Conservation (phyloP, 2,113 vertebrate genomes). For the Petaurus breviceps region DNA sequence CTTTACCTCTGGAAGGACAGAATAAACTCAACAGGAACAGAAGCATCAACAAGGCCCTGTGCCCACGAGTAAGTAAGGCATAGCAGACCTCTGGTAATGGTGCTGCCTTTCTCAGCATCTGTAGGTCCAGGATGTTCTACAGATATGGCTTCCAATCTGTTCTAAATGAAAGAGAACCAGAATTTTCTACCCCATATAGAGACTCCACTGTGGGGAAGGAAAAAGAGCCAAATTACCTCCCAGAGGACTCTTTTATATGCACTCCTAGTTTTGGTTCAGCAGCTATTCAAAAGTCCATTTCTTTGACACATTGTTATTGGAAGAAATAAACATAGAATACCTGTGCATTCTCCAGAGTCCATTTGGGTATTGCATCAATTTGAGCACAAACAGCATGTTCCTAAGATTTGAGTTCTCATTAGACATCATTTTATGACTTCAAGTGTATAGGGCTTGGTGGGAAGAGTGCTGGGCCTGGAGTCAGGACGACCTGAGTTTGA, state of each 20-base stretch:
- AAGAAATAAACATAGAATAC: background rate
- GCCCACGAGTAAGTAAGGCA: background rate
- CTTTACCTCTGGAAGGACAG: background rate
- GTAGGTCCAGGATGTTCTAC: too few species aligned
- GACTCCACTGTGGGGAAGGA: background rate
- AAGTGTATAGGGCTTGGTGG: background rate
- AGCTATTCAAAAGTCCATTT: background rate
- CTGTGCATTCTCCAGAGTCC: background rate
- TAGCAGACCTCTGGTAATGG: background rate
- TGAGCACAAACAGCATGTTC: background rate
- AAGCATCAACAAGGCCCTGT: background rate
- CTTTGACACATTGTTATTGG: background rate
- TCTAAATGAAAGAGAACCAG: background rate
- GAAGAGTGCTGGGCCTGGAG: background rate
- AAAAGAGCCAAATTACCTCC: background rate
- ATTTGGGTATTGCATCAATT: background rate
- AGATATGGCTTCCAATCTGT: background rate
- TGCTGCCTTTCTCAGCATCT: background rate
- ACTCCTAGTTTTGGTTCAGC: background rate
- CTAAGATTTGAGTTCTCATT: background rate
- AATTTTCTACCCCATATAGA: background rate
- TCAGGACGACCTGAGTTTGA: background rate
- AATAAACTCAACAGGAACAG: background rate
- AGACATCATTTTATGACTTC: background rate
- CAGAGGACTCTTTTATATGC: background rate